These are phyloP conservation scores for Phyllotreta striolata DNA, from an alignment of 2,888 invertebrate species.

Conservation along the genomic window DNA sequence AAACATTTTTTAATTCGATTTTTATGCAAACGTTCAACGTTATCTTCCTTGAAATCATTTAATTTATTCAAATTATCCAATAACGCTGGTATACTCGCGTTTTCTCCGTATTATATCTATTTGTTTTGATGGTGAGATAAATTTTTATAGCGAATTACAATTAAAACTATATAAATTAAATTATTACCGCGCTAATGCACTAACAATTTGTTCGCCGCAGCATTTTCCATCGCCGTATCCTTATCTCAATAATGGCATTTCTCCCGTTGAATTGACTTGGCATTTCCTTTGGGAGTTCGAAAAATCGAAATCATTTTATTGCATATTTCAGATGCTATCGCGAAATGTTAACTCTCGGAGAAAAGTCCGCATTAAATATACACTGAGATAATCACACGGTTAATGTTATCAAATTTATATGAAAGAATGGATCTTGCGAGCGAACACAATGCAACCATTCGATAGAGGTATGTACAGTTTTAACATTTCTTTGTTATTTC, in stretches of 20 bases:
- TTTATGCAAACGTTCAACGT: conserved; percentile 5
- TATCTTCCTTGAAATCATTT: conserved; percentile 12
- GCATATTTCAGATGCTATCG: conserved; percentile 19
- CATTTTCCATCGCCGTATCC: conserved; percentile 20
- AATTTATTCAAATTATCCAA: conserved; percentile 16
- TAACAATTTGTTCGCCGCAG: conserved; percentile 23
- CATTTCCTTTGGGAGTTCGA: conserved; percentile 26
- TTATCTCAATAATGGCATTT: conserved; percentile 26
- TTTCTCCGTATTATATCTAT: conserved; percentile 34
- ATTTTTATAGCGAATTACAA: not conserved
- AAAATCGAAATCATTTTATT: conserved; percentile 24
- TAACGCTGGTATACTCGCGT: conserved; percentile 6
- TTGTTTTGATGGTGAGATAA: conserved; percentile 34
- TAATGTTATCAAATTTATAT: conserved; percentile 13
- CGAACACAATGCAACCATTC: conserved; percentile 7
- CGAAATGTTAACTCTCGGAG: conserved; percentile 9
- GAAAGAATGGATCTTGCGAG: conserved; percentile 12
- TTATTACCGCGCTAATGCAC: conserved; percentile 19
- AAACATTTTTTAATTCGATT: conserved; percentile 8
- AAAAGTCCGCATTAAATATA: conserved; percentile 8
- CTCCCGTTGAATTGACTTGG: conserved; percentile 15
- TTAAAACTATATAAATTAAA: not conserved
- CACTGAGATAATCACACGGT: conserved; percentile 16
- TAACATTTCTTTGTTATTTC: conserved; percentile 7
- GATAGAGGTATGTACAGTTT: conserved; percentile 3